A percentile compares a stretch with the other conserved stretches of the same genome.
Evolutionary conservation across 2,113 vertebrate genomes (phyloP).

Genomic region (Chascanopsetta lugubris): DNA sequence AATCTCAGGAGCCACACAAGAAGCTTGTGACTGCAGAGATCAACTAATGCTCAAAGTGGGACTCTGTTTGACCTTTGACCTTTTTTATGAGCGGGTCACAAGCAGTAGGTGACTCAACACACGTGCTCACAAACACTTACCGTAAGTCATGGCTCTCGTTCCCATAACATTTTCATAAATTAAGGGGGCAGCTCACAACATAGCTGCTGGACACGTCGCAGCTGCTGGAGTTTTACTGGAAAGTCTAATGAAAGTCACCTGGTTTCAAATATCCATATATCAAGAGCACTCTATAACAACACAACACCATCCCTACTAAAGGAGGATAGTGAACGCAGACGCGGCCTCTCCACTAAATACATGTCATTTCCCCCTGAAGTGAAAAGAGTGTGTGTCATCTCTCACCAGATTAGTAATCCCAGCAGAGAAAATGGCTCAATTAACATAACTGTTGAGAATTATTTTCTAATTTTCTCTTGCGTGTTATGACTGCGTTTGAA

Average conservation of each 20-base stretch:
- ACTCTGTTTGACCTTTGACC: conserved; percentile 67
- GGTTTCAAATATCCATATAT: conserved; percentile 24
- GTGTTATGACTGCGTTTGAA: conserved; percentile 30
- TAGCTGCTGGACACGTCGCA: conserved; percentile 13
- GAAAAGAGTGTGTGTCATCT: conserved; percentile 34
- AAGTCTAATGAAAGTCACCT: conserved; percentile 32
- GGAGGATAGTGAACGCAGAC: conserved; percentile 7
- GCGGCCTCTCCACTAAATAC: conserved; percentile 8
- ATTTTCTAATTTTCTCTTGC: conserved; percentile 12
- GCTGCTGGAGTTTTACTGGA: conserved; percentile 43
- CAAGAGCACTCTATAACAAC: not conserved
- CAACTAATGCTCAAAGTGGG: conserved; percentile 28
- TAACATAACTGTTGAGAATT: conserved; percentile 37
- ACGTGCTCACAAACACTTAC: conserved; percentile 62
- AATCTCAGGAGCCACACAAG: conserved; percentile 72
- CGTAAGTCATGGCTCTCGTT: conserved; percentile 60
- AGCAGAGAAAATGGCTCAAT: conserved; percentile 43
- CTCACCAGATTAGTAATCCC: conserved; percentile 41
- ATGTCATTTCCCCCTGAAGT: conserved; percentile 44
- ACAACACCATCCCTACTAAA: not conserved
- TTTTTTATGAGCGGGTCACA: conserved; percentile 40
- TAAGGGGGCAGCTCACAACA: conserved; percentile 28
- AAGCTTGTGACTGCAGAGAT: conserved; percentile 51
- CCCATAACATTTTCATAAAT: conserved; percentile 53
- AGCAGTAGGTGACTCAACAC: conserved; percentile 61